phyloP scores from a whole-genome alignment of 2,797 vertebrate species.

The Phrynocephalus vlangalii region DNA sequence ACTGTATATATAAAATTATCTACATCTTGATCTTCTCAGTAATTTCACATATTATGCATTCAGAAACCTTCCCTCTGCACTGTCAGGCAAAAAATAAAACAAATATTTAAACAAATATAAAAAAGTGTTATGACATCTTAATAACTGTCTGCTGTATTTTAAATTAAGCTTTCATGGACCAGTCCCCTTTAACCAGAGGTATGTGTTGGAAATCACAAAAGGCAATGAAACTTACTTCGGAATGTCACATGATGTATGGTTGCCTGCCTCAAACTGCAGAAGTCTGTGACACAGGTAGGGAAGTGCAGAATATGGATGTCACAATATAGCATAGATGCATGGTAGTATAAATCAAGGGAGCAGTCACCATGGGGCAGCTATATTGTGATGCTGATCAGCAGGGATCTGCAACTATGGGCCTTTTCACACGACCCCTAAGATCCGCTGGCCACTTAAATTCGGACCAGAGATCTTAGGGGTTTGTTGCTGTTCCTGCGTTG shows the following conservation, averaged over 20 bases:
- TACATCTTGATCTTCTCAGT: background rate
- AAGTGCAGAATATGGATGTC: background rate
- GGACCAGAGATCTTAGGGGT: no score
- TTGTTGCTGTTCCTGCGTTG: no score
- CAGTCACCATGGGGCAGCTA: background rate
- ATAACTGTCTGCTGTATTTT: no score
- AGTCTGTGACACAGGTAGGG: background rate
- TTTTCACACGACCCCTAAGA: no score
- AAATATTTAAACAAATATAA: background rate
- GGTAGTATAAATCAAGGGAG: background rate
- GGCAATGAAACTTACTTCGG: background rate
- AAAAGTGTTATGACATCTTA: no score
- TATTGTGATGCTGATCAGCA: background rate
- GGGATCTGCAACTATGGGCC: no score
- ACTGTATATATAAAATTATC: background rate
- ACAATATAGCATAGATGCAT: background rate
- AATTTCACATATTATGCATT: background rate
- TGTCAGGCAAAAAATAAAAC: background rate
- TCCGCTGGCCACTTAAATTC: no score
- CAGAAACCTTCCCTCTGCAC: background rate
- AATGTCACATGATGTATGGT: no score
- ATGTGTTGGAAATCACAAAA: background rate
- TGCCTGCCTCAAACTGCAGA: background rate
- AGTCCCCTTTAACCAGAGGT: background rate
- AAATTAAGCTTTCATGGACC: no score